These are phyloP conservation scores for Magallana angulata DNA, from an alignment of 1,140 invertebrate species.

Conservation along the genomic window DNA sequence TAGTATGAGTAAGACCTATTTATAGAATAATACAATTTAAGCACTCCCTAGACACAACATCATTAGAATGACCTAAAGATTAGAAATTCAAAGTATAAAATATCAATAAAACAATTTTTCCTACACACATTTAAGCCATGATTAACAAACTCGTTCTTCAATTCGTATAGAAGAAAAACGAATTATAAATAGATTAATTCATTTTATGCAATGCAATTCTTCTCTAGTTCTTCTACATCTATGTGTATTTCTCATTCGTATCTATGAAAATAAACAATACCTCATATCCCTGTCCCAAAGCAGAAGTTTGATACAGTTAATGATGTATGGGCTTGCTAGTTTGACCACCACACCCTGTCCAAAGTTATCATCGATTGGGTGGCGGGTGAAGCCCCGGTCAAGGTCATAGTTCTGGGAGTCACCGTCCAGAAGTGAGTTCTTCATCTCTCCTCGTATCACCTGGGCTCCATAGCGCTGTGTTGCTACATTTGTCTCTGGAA, in stretches of 20 bases:
- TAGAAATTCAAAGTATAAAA: not conserved
- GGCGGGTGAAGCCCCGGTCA: conserved; percentile 94
- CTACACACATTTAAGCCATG: too few relatives aligned
- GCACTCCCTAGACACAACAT: not conserved
- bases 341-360: conserved; percentile 88
- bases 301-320: conserved; percentile 95
- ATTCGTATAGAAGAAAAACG: too few relatives aligned
- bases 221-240: not conserved
- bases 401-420: conserved; percentile 93
- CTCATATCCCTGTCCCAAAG: conserved; percentile 96
- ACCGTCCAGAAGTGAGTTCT: conserved; percentile 91
- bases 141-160: too few relatives aligned
- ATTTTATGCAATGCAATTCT: too few relatives aligned
- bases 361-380: conserved; percentile 91
- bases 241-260: not conserved
- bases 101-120: not conserved
- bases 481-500: conserved; percentile 95
- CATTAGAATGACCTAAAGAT: not conserved
- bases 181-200: too few relatives aligned
- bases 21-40: not conserved
- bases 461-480: conserved; percentile 87
- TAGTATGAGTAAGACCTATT: conserved; percentile 94
- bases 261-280: conserved; percentile 75
- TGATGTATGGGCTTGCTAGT: conserved; percentile 91
- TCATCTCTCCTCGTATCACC: conserved; percentile 85